Evolutionary conservation across 1,140 invertebrate genomes (phyloP).

Genomic region (Schlechtendalia chinensis): DNA sequence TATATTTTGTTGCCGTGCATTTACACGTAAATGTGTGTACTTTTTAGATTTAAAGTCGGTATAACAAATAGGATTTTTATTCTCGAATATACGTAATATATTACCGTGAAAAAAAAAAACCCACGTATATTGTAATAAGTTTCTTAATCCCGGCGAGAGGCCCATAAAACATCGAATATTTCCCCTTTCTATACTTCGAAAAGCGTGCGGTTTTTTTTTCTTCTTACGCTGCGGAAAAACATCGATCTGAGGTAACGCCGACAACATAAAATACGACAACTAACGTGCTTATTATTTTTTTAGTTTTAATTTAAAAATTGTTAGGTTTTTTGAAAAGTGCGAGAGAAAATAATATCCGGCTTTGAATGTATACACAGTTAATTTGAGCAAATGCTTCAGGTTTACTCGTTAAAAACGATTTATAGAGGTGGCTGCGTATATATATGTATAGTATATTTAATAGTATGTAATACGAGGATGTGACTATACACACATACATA

Average conservation of each 20-base stretch:
- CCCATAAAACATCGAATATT: conserved; percentile 8
- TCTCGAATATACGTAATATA: not conserved
- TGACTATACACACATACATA: too few species aligned
- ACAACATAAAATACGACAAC: conserved; percentile 19
- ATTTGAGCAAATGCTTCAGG: conserved; percentile 25
- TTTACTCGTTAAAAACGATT: conserved; percentile 44
- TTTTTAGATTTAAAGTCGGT: not conserved
- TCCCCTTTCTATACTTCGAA: not conserved
- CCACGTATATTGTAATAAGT: not conserved
- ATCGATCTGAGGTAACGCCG: not conserved
- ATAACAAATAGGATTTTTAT: not conserved
- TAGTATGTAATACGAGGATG: conserved; percentile 12
- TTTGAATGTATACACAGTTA: conserved; percentile 4
- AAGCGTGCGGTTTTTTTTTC: not conserved
- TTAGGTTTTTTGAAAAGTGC: conserved; percentile 5
- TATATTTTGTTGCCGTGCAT: not conserved
- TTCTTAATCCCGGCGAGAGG: not conserved
- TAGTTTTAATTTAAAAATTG: conserved; percentile 19
- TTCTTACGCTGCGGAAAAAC: not conserved
- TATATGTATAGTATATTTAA: too few species aligned
- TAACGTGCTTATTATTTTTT: not conserved
- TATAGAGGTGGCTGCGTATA: not conserved
- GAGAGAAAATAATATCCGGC: conserved; percentile 2
- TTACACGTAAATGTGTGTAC: not conserved
- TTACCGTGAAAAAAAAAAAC: not conserved